Evolutionary conservation across 2,888 invertebrate species (phyloP).

Genomic region (Tridacna crocea): DNA sequence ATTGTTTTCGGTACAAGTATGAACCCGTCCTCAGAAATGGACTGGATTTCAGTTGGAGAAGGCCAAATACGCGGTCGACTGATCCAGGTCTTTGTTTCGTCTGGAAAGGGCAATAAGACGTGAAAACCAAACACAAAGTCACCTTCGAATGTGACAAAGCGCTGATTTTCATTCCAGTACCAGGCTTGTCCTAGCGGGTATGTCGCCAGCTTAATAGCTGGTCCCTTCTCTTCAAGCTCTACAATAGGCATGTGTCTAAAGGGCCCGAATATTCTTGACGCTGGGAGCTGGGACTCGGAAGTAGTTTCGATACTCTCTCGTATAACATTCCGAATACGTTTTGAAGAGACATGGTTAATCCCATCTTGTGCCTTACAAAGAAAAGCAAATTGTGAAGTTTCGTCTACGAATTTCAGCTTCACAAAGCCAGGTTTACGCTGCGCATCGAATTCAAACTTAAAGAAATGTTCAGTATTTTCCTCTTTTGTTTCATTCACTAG

Average conservation of each 20-base stretch:
- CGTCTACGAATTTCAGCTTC: background rate
- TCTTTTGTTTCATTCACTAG: conserved; percentile 2
- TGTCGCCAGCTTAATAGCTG: conserved; percentile 32
- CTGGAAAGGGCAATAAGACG: conserved; percentile 25
- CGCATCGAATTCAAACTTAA: background rate
- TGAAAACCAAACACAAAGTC: conserved; percentile 47
- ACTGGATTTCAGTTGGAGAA: background rate
- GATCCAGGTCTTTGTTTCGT: conserved; percentile 21
- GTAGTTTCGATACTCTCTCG: background rate
- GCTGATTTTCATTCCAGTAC: conserved; percentile 47
- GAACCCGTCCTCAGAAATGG: background rate
- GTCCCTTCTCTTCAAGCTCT: conserved; percentile 38
- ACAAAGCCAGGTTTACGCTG: background rate
- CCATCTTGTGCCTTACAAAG: background rate
- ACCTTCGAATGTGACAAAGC: conserved; percentile 38
- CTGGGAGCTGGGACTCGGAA: conserved; percentile 27
- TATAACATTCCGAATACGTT: background rate
- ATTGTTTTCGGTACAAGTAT: background rate
- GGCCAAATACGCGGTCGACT: conserved; percentile 28
- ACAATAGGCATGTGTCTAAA: conserved; percentile 31
- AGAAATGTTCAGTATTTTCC: background rate
- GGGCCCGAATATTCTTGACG: conserved; percentile 35
- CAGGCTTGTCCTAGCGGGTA: conserved; percentile 43
- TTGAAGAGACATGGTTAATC: background rate
- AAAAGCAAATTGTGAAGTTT: background rate